phyloP scores from a whole-genome alignment of 1,140 invertebrate genomes.

The Oryctes rhinoceros region DNA sequence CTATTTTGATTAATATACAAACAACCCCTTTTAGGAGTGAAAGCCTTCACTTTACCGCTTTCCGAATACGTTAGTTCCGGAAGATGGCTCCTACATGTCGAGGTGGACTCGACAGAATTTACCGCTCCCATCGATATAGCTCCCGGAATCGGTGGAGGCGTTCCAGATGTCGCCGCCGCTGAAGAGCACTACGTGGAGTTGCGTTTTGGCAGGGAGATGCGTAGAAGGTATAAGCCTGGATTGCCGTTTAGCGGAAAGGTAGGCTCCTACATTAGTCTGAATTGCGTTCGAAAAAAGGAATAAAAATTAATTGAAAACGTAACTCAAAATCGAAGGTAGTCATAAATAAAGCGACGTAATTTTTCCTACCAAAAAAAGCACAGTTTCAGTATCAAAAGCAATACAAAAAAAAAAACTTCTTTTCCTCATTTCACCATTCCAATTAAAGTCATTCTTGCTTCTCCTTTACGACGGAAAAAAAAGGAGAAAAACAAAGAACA shows the following conservation, averaged over 20 bases:
- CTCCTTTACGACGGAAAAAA: no score
- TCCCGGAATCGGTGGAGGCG: slow-evolving; percentile 50
- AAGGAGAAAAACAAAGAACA: slow-evolving; percentile 40
- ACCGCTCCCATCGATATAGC: slow-evolving; percentile 62
- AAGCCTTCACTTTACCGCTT: slow-evolving; percentile 64
- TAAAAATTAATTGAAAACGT: no score
- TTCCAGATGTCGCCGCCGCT: slow-evolving; percentile 66
- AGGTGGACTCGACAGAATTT: slow-evolving; percentile 65
- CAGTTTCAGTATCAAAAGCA: no score
- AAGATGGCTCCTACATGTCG: slow-evolving; percentile 66
- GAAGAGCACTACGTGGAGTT: slow-evolving; percentile 73
- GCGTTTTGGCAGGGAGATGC: slow-evolving; percentile 69
- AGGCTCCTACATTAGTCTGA: not conserved
- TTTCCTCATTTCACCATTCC: no score
- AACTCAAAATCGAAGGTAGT: no score
- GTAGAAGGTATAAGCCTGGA: slow-evolving; percentile 70
- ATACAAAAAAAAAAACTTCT: no score
- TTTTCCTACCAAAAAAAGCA: no score
- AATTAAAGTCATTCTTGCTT: no score
- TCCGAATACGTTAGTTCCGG: slow-evolving; percentile 65
- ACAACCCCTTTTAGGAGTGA: slow-evolving; percentile 63
- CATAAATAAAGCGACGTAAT: no score
- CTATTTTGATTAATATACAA: slow-evolving; percentile 12
- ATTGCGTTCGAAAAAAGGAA: no score
- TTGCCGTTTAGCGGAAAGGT: slow-evolving; percentile 71